Conservation (phyloP, 2,888 invertebrate genomes). For the Drosophila rellima region DNA sequence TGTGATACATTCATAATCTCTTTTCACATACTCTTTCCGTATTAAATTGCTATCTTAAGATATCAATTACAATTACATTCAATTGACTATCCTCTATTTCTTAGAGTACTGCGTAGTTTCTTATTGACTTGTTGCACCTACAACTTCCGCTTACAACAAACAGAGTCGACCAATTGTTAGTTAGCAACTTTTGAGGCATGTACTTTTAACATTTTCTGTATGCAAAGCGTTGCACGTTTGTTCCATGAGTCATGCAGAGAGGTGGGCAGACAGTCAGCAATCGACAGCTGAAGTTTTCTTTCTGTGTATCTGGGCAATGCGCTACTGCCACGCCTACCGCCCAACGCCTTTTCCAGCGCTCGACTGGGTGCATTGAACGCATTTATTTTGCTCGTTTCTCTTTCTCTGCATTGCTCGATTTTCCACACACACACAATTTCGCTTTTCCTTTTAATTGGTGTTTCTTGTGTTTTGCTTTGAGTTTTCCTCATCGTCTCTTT, state of each 20-base stretch:
- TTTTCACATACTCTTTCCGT: not conserved
- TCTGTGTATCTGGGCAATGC: not conserved
- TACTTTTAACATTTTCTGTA: slow-evolving; percentile 34
- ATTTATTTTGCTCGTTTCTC: slow-evolving; percentile 53
- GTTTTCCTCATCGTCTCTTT: slow-evolving; percentile 48
- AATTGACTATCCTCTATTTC: slow-evolving; percentile 19
- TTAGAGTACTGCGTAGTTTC: slow-evolving; percentile 40
- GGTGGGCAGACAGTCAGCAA: slow-evolving; percentile 6
- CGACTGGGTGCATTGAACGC: slow-evolving; percentile 71
- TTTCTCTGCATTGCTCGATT: slow-evolving; percentile 49
- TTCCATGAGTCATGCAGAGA: slow-evolving; percentile 51
- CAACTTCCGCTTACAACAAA: slow-evolving; percentile 66
- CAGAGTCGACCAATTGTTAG: slow-evolving; percentile 32
- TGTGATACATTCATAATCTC: not conserved
- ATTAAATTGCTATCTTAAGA: not conserved
- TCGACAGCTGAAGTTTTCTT: slow-evolving; percentile 33
- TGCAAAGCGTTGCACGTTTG: slow-evolving; percentile 42
- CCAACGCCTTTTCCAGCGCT: slow-evolving; percentile 4
- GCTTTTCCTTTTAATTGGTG: slow-evolving; percentile 73
- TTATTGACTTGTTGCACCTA: slow-evolving; percentile 62
- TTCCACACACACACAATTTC: slow-evolving; percentile 61
- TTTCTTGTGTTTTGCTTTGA: slow-evolving; percentile 59
- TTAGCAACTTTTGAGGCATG: slow-evolving; percentile 25
- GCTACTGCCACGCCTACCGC: slow-evolving; percentile 39
- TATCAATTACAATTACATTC: not conserved